Evolutionary conservation across 2,888 invertebrate species (phyloP), one percentile per base, ranked within the genome.

Genomic region (Biston stratarius): DNA sequence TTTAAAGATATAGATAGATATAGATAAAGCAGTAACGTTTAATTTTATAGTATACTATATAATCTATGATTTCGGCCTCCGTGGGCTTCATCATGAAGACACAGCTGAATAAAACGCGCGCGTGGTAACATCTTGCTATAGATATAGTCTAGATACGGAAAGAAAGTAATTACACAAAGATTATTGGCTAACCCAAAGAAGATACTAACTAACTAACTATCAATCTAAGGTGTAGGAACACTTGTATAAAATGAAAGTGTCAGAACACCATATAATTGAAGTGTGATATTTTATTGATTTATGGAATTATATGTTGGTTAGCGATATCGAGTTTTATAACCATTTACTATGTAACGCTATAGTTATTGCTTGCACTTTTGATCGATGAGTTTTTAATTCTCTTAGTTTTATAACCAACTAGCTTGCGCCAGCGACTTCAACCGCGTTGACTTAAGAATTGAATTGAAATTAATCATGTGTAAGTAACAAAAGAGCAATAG

Each of bases 251-350:
- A 79, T 76, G 79, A 81, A 82, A 79, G 78, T 81, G 82, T 81
- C 78, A 80, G 79, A 78, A 74, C 75, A 76, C 77, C 76, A 73
- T 71, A 74, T 80, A 78, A 82, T 81, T 79, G 77, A 78, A 77
- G 58, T 75, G 76, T 65, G 69, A 73, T 73, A 69, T 68, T 73
- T 74, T 78, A 80, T 80, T 78, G 77, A 75, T 77, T 78, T 78
- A 78, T 81, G 80, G 64, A 67, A 72, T 57, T 56, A 64, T 48
- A 45, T 69, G 57, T 69, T 58, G 36, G 65, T 48, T 62, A 52
- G 44, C 49, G 48, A 45, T 60, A 58, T 61, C 34, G 33, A 24
- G 48, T 59, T 69, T 69, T 60, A 65, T 67, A 65, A 60, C 55
- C n/a, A 59, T 47, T 55, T 70, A 58, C 59, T 11, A 34, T 44